Conservation (phyloP, 2,797 vertebrate genomes). For the Chrosomus eos region DNA sequence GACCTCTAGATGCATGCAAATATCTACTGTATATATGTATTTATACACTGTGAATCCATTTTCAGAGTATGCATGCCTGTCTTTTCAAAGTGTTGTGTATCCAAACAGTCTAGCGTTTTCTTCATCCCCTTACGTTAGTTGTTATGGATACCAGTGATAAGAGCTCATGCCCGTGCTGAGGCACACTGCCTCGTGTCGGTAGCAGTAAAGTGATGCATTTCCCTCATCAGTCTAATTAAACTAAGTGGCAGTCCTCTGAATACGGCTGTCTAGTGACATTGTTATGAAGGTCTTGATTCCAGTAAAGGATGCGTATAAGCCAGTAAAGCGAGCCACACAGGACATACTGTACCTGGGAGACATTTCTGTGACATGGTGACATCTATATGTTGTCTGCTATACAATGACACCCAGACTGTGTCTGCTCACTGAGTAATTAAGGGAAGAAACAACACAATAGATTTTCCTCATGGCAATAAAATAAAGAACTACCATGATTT, state of each 20-base stretch:
- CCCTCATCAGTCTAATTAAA: conserved; percentile 50
- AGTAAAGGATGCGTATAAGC: conserved; percentile 14
- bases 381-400: conserved; percentile 14
- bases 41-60: not conserved
- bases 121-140: conserved; percentile 31
- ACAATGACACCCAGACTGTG: not conserved
- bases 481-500: not conserved
- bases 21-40: not conserved
- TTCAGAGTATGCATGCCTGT: not conserved
- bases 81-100: conserved; percentile 8
- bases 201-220: conserved; percentile 28
- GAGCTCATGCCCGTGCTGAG: not conserved
- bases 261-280: conserved; percentile 40
- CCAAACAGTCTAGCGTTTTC: conserved; percentile 6
- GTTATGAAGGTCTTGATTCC: conserved; percentile 49
- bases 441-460: not conserved
- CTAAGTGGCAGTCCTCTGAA: conserved; percentile 49
- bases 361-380: conserved; percentile 42
- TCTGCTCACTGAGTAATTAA: not conserved
- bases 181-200: conserved; percentile 9
- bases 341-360: conserved; percentile 30
- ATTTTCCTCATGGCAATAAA: not conserved
- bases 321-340: conserved; percentile 1
- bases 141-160: conserved; percentile 47
- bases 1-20: not conserved